Percentiles rank a stretch among this genome's conserved stretches.
Conservation (phyloP, 2,888 invertebrate species). For the Leptopilina syphax region DNA sequence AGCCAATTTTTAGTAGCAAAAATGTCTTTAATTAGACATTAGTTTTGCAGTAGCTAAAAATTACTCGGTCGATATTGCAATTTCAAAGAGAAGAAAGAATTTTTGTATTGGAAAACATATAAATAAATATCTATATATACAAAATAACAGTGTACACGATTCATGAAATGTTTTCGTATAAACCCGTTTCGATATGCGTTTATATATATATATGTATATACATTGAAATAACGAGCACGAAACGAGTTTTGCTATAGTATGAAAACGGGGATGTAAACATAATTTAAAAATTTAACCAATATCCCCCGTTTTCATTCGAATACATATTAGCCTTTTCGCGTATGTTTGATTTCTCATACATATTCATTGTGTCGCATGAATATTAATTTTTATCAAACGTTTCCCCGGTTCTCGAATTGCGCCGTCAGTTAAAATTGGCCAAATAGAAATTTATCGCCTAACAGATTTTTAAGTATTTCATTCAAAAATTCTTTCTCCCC, state of each 20-base stretch:
- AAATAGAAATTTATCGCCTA: constrained; percentile 31
- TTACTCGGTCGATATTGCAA: too few species aligned
- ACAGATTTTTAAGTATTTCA: not conserved
- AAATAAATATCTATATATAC: too few species aligned
- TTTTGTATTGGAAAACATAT: too few species aligned
- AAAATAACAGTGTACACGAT: too few species aligned
- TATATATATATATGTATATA: not conserved
- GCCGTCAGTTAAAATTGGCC: not conserved
- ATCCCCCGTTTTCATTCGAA: constrained; percentile 25
- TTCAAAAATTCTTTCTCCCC: too few species aligned
- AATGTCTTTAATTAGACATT: too few species aligned
- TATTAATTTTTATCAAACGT: constrained; percentile 37
- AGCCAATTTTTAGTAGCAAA: too few species aligned
- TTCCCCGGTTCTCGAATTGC: not conserved
- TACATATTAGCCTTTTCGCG: constrained; percentile 36
- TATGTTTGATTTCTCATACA: constrained; percentile 28
- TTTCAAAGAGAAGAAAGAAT: too few species aligned
- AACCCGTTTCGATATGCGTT: too few species aligned
- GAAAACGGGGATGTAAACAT: constrained; percentile 31
- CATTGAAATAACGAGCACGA: constrained; percentile 16
- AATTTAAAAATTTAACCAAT: constrained; percentile 39
- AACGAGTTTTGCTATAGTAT: constrained; percentile 22
- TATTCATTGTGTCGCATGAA: constrained; percentile 33
- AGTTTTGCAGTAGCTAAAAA: too few species aligned
- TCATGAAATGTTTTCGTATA: too few species aligned